Evolutionary conservation across 2,888 invertebrate species (phyloP).

Genomic region (Synanthedon vespiformis): DNA sequence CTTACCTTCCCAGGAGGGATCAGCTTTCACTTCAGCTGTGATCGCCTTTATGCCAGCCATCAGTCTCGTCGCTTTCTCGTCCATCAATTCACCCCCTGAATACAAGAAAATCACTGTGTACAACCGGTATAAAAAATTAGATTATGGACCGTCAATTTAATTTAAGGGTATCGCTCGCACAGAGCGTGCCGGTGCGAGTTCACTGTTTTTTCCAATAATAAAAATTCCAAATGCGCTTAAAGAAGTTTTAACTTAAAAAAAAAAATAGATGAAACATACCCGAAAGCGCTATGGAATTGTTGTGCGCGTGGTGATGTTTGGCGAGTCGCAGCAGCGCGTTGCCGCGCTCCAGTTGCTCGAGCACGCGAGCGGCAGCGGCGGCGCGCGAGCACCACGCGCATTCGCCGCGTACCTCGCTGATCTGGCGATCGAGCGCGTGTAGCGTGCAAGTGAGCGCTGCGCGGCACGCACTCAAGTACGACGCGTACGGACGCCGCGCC

Average conservation of each 20-base stretch:
- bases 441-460: constrained; percentile 39
- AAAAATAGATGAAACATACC: constrained; percentile 13
- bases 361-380: constrained; percentile 83
- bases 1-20: constrained; percentile 79
- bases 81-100: constrained; percentile 73
- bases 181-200: no score
- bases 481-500: constrained; percentile 50
- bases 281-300: constrained; percentile 21
- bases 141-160: no score
- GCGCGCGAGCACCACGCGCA: constrained; percentile 79
- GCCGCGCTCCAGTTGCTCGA: constrained; percentile 79
- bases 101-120: background rate
- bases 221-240: background rate
- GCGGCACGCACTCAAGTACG: constrained; percentile 47
- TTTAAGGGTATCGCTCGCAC: no score
- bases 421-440: constrained; percentile 32
- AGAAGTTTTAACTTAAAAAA: no score
- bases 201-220: background rate
- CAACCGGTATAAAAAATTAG: no score
- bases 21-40: constrained; percentile 76
- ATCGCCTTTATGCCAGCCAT: constrained; percentile 83
- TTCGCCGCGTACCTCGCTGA: constrained; percentile 31
- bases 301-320: constrained; percentile 33
- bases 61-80: constrained; percentile 92
- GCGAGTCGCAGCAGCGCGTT: constrained; percentile 82